A percentile compares a stretch with the other conserved stretches of the same genome.
These are phyloP conservation scores for Horisme vitalbata DNA, from an alignment of 2,888 invertebrate species.

Conservation along the genomic window DNA sequence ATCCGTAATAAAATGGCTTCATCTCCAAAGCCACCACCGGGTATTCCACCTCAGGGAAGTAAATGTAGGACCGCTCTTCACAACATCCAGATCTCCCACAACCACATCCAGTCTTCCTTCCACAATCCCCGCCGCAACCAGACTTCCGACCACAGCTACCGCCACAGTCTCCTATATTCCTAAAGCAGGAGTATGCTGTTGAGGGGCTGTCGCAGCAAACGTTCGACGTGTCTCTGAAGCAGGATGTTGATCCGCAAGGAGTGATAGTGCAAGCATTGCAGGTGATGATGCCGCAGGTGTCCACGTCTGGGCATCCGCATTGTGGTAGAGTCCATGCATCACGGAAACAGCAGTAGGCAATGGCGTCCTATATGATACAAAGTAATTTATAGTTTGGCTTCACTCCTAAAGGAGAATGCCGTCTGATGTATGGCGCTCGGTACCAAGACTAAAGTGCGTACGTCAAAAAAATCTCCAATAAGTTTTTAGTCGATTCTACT, in stretches of 20 bases:
- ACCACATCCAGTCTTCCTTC: slow-evolving; percentile 35
- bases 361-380: slow-evolving; percentile 36
- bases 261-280: slow-evolving; percentile 1
- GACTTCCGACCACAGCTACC: slow-evolving; percentile 19
- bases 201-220: slow-evolving; percentile 30
- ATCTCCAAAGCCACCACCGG: slow-evolving; percentile 47
- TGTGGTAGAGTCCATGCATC: slow-evolving; percentile 36
- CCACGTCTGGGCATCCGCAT: slow-evolving; percentile 23
- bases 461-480: no score
- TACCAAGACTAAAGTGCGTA: no score
- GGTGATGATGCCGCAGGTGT: slow-evolving; percentile 22
- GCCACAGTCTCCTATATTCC: slow-evolving; percentile 4
- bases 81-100: no score
- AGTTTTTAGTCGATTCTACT: no score
- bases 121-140: slow-evolving; percentile 25
- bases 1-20: slow-evolving; percentile 46
- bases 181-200: slow-evolving; percentile 29
- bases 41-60: slow-evolving; percentile 63
- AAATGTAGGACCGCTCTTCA: slow-evolving; percentile 37
- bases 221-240: slow-evolving; percentile 30
- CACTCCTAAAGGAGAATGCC: no score
- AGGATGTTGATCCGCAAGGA: slow-evolving; percentile 18
- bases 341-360: slow-evolving; percentile 44
- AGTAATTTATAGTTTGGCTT: not conserved
- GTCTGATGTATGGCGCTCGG: no score